Base-by-base conservation (phyloP, 2,797 vertebrate genomes). In the Sebastes wilsoni region DNA sequence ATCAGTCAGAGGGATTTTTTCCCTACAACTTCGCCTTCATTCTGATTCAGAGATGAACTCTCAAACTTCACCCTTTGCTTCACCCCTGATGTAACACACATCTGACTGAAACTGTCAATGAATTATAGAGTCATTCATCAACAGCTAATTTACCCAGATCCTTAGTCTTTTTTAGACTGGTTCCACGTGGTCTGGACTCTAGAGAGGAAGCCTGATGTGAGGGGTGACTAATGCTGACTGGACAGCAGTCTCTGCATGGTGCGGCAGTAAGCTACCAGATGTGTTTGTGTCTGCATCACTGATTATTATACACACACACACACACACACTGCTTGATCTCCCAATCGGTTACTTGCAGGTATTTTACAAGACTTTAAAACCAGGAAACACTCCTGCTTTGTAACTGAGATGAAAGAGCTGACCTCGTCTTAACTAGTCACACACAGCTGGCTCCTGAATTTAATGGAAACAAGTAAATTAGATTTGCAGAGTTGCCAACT, bases 171-270 rank as follows among this genome's bases (percentile, higher is more conserved):
- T 55, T 23, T 12, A 54, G 20, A 74, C 52, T 25, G 64, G 34
- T 60, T 88, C 66, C 81, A 78, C 59, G 5, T 77, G 73, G 66
- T 78, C 79, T 62, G 55, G 49, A 71, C 38, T 76, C 77, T 55
- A 34, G 46, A 68, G 38, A 80, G 36, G 20, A 74, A 61, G 66
- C 27, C 62, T 77, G 76, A 60, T 67, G 80, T 69, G 67, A 66
- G 66, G 32, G 34, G 80, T 89, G 86, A 91, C 27, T 90, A 87
- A 90, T 84, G 91, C 93, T 93, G 93, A 94, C 88, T 88, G 82
- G 85, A 89, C 89, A 65, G 61, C 70, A 38, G 68, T 66, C 87
- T 83, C 88, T 75, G 81, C 80, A 42, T 84, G 90, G 75, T 66
- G 84, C 80, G 72, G 66, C 87, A 66, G 42, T 79, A 46, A 59